Evolutionary conservation across 2,797 vertebrate genomes (phyloP), one percentile per base, ranked within the genome.

Genomic region (Fistularia tabacaria): DNA sequence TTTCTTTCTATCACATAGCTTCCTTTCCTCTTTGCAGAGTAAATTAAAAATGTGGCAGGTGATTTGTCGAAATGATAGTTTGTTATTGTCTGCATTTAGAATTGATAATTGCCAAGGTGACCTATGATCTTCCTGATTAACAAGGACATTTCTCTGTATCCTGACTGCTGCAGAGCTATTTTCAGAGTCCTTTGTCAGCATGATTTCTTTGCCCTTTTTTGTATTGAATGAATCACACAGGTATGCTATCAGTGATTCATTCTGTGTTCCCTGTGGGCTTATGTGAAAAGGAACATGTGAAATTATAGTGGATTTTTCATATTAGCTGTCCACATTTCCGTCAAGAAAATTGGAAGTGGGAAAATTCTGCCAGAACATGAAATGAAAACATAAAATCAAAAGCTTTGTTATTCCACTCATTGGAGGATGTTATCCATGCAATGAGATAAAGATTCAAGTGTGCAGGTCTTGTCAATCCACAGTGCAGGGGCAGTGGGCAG

Each of bases 41-140:
- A 63, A 77, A 74, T 85, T 84, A 80, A 84, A 86, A 85, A 66
- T 58, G 57, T 79, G 82, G 62, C 74, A 70, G 73, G 75, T 73
- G 84, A 88, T 90, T 86, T 88, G 79, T 85, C 8, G 38, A 54
- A 66, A 56, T 77, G 81, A 82, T 83, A 76, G 80, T 88, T 88
- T 87, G 79, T 87, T 86, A 82, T 83, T 85, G 79, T 82, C 57
- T 63, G 55, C 66, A 70, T 73, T 84, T 63, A 76, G 78, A 81
- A 82, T 74, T 81, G 71, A 78, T 86, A 74, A 87, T 87, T 75
- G 67, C 71, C 57, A 80, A 79, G 77, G 79, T 84, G 81, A 85
- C 84, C 85, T 72, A 10, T 80, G 77, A 84, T 86, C 83, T 82
- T 69, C 56, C 68, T 85, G 73, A 86, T 85, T 83, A 85, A 79